These are phyloP conservation scores for Cremastinae sp. DNA, from an alignment of 2,888 invertebrate species.

Conservation along the genomic window DNA sequence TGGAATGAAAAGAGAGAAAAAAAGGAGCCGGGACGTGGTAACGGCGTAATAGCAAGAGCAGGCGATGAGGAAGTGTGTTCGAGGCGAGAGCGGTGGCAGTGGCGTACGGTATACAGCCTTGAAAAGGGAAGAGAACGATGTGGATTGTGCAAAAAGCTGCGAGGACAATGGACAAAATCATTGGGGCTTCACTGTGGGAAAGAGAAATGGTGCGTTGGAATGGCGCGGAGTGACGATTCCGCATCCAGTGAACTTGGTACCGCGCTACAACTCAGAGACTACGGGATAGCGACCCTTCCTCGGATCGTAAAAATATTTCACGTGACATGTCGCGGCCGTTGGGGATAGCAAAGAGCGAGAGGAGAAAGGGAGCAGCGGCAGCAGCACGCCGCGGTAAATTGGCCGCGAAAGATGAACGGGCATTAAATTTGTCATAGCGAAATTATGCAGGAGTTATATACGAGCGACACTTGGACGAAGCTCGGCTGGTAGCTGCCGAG, in stretches of 20 bases:
- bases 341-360: neutral
- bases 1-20: neutral
- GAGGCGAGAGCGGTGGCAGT: constrained; percentile 10
- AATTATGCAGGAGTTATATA: constrained; percentile 61
- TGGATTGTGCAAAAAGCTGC: constrained; percentile 42
- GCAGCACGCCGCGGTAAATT: constrained; percentile 55
- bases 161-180: constrained; percentile 47
- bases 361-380: constrained; percentile 3
- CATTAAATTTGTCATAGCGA: constrained; percentile 59
- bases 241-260: constrained; percentile 30
- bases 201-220: neutral
- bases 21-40: constrained; percentile 9
- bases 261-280: constrained; percentile 8
- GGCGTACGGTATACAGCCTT: constrained; percentile 3
- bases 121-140: constrained; percentile 12
- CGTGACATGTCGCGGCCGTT: constrained; percentile 29
- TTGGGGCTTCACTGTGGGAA: constrained; percentile 20
- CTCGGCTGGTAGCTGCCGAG: constrained; percentile 5
- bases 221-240: constrained; percentile 3
- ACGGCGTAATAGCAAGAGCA: constrained; percentile 19
- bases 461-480: constrained; percentile 50
- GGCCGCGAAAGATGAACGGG: constrained; percentile 59
- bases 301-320: constrained; percentile 60
- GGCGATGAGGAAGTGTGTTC: constrained; percentile 21
- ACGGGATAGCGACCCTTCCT: constrained; percentile 8